phyloP scores from a whole-genome alignment of 1,140 invertebrate species.

The Drosophila nigrodunni region DNA sequence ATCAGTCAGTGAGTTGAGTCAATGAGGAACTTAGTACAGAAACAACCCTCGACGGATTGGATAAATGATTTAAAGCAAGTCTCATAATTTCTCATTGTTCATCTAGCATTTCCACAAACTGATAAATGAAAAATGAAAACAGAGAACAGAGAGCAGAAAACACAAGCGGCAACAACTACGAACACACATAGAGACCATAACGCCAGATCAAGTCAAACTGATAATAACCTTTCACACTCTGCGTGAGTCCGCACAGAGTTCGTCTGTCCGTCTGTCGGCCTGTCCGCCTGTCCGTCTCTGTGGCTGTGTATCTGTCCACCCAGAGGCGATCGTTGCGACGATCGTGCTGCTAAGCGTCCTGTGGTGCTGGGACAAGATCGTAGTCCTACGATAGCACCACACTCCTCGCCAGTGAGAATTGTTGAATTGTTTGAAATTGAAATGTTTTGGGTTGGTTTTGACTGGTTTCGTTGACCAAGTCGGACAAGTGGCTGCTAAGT shows the following conservation, averaged over 20 bases:
- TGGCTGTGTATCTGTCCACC: neutral
- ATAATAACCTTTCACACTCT: constrained; percentile 80
- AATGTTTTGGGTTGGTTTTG: constrained; percentile 51
- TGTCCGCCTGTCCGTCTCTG: neutral
- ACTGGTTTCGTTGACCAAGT: constrained; percentile 25
- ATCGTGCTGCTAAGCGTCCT: constrained; percentile 43
- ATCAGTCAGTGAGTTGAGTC: constrained; percentile 29
- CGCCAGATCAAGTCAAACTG: constrained; percentile 70
- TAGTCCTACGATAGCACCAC: constrained; percentile 43
- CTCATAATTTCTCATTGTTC: constrained; percentile 81
- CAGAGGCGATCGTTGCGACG: constrained; percentile 4
- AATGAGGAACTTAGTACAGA: constrained; percentile 33
- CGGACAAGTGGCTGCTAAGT: constrained; percentile 74
- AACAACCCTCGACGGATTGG: constrained; percentile 50
- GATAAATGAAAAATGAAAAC: constrained; percentile 75
- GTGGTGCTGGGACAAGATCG: constrained; percentile 52
- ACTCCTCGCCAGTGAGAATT: constrained; percentile 37
- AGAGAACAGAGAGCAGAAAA: constrained; percentile 34
- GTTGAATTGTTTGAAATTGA: constrained; percentile 48
- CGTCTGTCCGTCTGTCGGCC: neutral
- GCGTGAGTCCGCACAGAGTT: constrained; percentile 60
- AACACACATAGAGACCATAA: constrained; percentile 12
- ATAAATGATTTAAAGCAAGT: constrained; percentile 80
- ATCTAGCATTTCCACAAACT: constrained; percentile 69
- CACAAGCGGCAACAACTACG: constrained; percentile 1